These are phyloP conservation scores for Coleophora deauratella DNA, from an alignment of 2,888 invertebrate genomes.

Conservation along the genomic window DNA sequence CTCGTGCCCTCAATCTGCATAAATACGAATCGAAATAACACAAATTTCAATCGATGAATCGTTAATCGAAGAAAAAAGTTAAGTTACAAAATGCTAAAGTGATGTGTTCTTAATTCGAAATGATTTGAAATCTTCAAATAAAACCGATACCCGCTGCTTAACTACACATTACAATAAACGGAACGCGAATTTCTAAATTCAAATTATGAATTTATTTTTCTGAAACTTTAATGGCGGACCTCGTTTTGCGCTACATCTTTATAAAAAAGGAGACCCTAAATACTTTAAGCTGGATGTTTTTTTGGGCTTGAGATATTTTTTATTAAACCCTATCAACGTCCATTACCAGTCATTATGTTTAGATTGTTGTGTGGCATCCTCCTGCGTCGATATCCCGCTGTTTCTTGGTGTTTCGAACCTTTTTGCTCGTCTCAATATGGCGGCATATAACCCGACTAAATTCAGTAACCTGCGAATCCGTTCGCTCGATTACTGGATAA, in stretches of 20 bases:
- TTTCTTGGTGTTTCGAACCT: conserved; percentile 21
- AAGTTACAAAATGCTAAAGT: conserved; percentile 35
- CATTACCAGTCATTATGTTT: conserved; percentile 59
- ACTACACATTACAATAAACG: conserved; percentile 36
- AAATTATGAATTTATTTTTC: conserved; percentile 6
- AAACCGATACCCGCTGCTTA: conserved; percentile 25
- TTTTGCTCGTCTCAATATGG: conserved; percentile 25
- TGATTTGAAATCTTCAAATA: conserved; percentile 35
- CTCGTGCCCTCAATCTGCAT: conserved; percentile 25
- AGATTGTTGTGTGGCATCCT: conserved; percentile 49
- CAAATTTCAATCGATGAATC: conserved; percentile 19
- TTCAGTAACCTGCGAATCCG: conserved; percentile 13
- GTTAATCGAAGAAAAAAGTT: conserved; percentile 22
- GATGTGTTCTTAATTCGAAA: conserved; percentile 49
- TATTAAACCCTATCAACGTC: conserved; percentile 43
- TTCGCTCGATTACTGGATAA: conserved; percentile 18
- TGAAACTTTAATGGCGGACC: conserved; percentile 15
- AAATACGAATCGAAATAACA: conserved; percentile 25
- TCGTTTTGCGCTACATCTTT: conserved; percentile 25
- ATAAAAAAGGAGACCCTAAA: neutral
- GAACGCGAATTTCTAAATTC: conserved; percentile 28
- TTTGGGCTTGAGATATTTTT: conserved; percentile 26
- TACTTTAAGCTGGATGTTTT: conserved; percentile 15
- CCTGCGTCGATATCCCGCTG: conserved; percentile 44
- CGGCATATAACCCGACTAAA: conserved; percentile 20